These are phyloP conservation scores for Calephelis perditalis DNA, from an alignment of 2,888 invertebrate species.

Conservation along the genomic window DNA sequence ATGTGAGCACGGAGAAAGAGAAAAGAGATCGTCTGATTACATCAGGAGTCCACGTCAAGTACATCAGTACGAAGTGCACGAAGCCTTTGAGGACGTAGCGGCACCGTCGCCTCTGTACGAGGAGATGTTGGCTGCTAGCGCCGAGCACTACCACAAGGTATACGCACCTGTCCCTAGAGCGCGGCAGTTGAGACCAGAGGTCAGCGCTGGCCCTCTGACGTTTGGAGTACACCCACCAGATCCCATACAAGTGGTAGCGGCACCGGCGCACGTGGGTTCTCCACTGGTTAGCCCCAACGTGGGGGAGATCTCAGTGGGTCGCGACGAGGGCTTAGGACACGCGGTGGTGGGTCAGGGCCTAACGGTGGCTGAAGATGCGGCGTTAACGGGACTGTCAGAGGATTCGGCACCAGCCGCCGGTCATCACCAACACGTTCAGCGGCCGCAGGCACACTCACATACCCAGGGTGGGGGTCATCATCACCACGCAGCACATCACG, in stretches of 20 bases:
- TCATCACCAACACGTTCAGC: conserved; percentile 43
- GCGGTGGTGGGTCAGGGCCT: conserved; percentile 27
- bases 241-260: conserved; percentile 21
- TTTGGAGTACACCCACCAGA: conserved; percentile 34
- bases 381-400: conserved; percentile 12
- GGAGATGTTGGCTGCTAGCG: conserved; percentile 66
- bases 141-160: conserved; percentile 62
- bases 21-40: conserved; percentile 33
- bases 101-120: conserved; percentile 55
- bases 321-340: conserved; percentile 24
- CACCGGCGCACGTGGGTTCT: conserved; percentile 27
- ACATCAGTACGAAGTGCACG: conserved; percentile 67
- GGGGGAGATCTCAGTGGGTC: conserved; percentile 13
- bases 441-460: conserved; percentile 49
- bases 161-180: conserved; percentile 45
- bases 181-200: conserved; percentile 31
- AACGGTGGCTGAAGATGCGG: conserved; percentile 17
- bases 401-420: conserved; percentile 34
- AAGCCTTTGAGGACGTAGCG: conserved; percentile 49
- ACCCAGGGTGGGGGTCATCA: conserved; percentile 74
- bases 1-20: conserved; percentile 14
- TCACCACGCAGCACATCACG: conserved; percentile 71
- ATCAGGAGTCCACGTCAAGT: conserved; percentile 49
- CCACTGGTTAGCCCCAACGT: conserved; percentile 24
- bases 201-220: conserved; percentile 34